These are phyloP conservation scores for Zygaena filipendulae DNA, from an alignment of 2,888 invertebrate species.

Conservation along the genomic window DNA sequence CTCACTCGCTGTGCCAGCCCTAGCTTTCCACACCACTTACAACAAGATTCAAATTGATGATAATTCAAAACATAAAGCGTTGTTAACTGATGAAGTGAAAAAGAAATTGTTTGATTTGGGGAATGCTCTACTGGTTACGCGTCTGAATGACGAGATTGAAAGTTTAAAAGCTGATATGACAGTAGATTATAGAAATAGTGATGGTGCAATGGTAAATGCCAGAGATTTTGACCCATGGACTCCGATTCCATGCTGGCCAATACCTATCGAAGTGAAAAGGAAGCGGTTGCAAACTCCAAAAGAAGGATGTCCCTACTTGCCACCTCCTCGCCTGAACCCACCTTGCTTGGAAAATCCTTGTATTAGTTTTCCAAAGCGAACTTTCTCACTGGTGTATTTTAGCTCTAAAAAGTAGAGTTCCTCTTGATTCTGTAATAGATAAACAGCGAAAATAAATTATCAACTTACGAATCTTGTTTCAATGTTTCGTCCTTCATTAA, in stretches of 20 bases:
- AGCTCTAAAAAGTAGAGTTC: too few species aligned
- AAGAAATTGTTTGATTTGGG: not conserved
- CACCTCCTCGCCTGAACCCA: slow-evolving; percentile 20
- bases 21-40: not conserved
- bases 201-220: slow-evolving; percentile 16
- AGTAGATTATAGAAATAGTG: not conserved
- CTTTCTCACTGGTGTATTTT: slow-evolving; percentile 12
- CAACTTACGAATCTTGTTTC: too few species aligned
- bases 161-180: slow-evolving; percentile 2
- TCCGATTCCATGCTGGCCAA: slow-evolving; percentile 46
- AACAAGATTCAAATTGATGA: too few species aligned
- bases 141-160: slow-evolving; percentile 2
- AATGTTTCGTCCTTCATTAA: too few species aligned
- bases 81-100: too few species aligned
- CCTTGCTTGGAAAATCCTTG: slow-evolving; percentile 29
- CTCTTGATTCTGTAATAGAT: slow-evolving; percentile 1
- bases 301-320: slow-evolving; percentile 31
- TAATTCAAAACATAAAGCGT: too few species aligned
- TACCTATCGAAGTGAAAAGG: slow-evolving; percentile 21
- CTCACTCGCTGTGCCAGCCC: not conserved
- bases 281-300: slow-evolving; percentile 27
- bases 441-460: slow-evolving; percentile 33
- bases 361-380: slow-evolving; percentile 26
- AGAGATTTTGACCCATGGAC: slow-evolving; percentile 42
- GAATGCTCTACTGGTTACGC: not conserved